These are phyloP conservation scores for Palythoa caribaeorum DNA, from an alignment of 92 coral and sea anemone species.

Conservation along the genomic window DNA sequence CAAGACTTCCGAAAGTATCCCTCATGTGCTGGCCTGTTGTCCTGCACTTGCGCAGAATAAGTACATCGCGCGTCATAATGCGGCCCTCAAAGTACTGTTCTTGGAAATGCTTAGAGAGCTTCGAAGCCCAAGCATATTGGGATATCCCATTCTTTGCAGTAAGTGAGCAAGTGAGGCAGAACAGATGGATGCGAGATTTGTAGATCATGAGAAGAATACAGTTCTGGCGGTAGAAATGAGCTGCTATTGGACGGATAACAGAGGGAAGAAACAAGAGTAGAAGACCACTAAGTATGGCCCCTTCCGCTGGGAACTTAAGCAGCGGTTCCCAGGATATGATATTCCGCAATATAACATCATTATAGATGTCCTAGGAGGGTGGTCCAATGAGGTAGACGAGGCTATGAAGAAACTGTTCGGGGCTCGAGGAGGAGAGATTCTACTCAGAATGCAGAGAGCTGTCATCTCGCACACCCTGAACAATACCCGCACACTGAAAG, in stretches of 20 bases:
- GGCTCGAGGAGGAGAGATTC: no score
- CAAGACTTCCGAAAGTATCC: constrained; percentile 1
- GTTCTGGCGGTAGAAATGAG: constrained; percentile 46
- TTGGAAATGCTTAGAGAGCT: constrained; percentile 44
- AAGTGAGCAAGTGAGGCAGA: constrained; percentile 57
- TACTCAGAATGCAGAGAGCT: no score
- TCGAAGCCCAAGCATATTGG: constrained; percentile 64
- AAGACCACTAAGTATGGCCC: background rate
- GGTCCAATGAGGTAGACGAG: no score
- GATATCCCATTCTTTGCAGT: constrained; percentile 71
- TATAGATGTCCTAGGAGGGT: no score
- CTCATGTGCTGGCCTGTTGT: constrained; percentile 44
- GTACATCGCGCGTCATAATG: constrained; percentile 35
- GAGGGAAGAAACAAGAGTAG: constrained; percentile 19
- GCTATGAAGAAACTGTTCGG: no score
- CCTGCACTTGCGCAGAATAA: constrained; percentile 26
- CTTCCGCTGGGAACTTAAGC: no score
- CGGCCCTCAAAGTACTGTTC: constrained; percentile 29
- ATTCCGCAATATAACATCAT: no score
- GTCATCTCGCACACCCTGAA: no score
- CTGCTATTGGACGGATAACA: constrained; percentile 44
- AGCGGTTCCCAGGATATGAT: no score
- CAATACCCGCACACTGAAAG: no score
- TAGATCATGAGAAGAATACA: constrained; percentile 45
- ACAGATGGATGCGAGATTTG: constrained; percentile 61